Conservation (phyloP, 37 sponge, comb jelly and placozoan species). For the Dysidea cf. avara region DNA sequence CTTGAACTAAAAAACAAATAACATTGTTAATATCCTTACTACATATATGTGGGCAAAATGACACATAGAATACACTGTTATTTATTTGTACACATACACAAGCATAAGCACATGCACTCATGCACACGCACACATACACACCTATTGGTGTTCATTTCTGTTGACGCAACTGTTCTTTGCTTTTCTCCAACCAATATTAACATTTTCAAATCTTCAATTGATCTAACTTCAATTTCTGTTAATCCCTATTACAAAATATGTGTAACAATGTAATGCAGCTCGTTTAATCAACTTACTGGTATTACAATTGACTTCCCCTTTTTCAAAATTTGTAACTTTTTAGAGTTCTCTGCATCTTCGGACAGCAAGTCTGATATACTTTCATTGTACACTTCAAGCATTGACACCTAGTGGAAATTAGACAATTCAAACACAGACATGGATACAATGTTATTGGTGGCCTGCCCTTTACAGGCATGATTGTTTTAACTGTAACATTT, state of each 20-base stretch:
- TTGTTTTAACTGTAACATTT: not conserved
- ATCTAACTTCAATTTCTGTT: slow-evolving; percentile 58
- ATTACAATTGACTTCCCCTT: slow-evolving; percentile 55
- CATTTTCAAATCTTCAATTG: slow-evolving; percentile 58
- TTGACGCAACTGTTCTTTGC: slow-evolving; percentile 72
- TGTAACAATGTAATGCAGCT: too few species aligned
- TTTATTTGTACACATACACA: not conserved
- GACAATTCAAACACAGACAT: too few species aligned
- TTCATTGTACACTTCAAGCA: slow-evolving; percentile 88
- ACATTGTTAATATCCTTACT: not conserved
- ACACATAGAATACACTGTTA: too few species aligned
- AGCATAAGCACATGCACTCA: too few species aligned
- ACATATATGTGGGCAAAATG: not conserved
- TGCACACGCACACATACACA: too few species aligned
- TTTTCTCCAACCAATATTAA: slow-evolving; percentile 63
- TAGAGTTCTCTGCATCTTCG: slow-evolving; percentile 26
- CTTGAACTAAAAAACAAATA: slow-evolving; percentile 49
- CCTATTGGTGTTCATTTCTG: slow-evolving; percentile 88
- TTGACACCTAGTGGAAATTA: slow-evolving; percentile 53
- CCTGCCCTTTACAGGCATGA: too few species aligned
- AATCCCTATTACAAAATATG: slow-evolving; percentile 58
- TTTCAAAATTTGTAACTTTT: slow-evolving; percentile 59
- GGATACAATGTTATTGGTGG: too few species aligned
- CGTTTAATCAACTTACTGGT: slow-evolving; percentile 29
- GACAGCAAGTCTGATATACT: slow-evolving; percentile 64